Percentiles rank a stretch among this genome's conserved stretches.
Evolutionary conservation across 2,797 vertebrate genomes (phyloP).

Genomic region (Anas bahamensis): DNA sequence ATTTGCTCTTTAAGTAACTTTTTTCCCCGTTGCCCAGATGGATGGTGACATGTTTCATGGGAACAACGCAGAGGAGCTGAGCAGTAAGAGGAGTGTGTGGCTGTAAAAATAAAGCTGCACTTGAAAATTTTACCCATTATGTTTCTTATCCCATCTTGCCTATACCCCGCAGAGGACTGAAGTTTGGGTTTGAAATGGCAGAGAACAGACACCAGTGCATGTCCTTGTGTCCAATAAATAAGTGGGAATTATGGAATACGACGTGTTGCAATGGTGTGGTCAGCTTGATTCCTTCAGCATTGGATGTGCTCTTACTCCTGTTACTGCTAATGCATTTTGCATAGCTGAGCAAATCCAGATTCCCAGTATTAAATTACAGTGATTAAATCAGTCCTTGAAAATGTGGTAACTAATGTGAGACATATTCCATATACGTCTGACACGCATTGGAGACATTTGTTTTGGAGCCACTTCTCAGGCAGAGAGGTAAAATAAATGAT

Average conservation of each 20-base stretch:
- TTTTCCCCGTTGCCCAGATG: background rate
- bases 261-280: background rate
- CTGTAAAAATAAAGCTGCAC: conserved; percentile 24
- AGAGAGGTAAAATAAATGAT: background rate
- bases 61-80: background rate
- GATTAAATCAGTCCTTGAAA: conserved; percentile 26
- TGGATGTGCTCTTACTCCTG: background rate
- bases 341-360: conserved; percentile 20
- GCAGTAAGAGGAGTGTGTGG: background rate
- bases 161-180: background rate
- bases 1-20: conserved; percentile 18
- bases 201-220: background rate
- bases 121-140: background rate
- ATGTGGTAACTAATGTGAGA: conserved; percentile 12
- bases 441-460: conserved; percentile 21
- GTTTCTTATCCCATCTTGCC: background rate
- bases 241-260: background rate
- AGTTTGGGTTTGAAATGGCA: background rate
- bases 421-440: conserved; percentile 15
- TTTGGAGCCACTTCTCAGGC: conserved; percentile 41
- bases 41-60: background rate
- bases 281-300: background rate
- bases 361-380: background rate
- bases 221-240: background rate
- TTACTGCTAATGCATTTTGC: conserved; percentile 43